These are phyloP conservation scores for Platygyra sinensis DNA, from an alignment of 64 coral and sea anemone species.

Conservation along the genomic window DNA sequence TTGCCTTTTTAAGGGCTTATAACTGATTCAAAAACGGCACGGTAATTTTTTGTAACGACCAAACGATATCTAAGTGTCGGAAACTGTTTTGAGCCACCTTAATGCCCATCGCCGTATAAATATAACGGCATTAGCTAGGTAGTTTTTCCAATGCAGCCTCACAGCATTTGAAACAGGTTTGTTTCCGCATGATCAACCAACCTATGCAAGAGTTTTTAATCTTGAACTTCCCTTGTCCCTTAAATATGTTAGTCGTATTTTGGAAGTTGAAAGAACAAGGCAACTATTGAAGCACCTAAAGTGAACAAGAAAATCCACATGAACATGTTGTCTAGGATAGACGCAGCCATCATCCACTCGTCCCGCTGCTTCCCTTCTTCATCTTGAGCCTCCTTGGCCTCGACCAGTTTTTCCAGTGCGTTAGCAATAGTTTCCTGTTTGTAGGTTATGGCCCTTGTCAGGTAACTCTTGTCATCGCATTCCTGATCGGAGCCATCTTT, in stretches of 20 bases:
- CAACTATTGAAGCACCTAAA: constrained; percentile 14
- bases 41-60: too few species aligned
- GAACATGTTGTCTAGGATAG: constrained; percentile 67
- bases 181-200: not conserved
- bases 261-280: constrained; percentile 50
- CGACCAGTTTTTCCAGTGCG: constrained; percentile 45
- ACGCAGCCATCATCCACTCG: constrained; percentile 66
- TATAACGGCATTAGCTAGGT: too few species aligned
- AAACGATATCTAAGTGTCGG: too few species aligned
- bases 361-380: constrained; percentile 54
- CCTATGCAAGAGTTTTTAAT: not conserved
- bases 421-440: constrained; percentile 60
- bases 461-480: constrained; percentile 2
- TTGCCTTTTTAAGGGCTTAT: too few species aligned
- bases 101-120: too few species aligned
- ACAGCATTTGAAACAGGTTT: too few species aligned
- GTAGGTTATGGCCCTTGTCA: constrained; percentile 41
- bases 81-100: too few species aligned
- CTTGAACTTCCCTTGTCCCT: too few species aligned
- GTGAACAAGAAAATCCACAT: constrained; percentile 66
- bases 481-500: constrained; percentile 1
- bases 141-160: too few species aligned
- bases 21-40: too few species aligned
- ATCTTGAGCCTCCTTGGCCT: constrained; percentile 36
- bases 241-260: constrained; percentile 4